Conservation (phyloP, 2,888 invertebrate species). For the Cremastinae sp. region DNA sequence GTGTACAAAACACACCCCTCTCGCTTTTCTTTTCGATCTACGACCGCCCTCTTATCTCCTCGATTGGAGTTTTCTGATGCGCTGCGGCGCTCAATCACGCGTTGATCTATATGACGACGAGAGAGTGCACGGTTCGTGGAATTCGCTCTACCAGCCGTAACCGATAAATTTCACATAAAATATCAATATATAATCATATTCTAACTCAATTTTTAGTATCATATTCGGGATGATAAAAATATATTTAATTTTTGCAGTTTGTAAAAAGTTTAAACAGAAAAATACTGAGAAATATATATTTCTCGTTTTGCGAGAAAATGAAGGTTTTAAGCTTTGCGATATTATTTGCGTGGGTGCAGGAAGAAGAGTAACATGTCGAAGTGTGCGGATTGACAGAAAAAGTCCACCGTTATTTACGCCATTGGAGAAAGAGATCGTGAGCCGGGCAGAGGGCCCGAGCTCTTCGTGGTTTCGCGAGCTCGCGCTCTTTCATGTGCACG, state of each 20-base stretch:
- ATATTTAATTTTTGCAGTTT: too few relatives aligned
- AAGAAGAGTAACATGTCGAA: not conserved
- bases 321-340: too few relatives aligned
- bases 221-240: too few relatives aligned
- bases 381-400: constrained; percentile 36
- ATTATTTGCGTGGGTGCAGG: not conserved
- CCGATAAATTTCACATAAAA: constrained; percentile 24
- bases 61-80: constrained; percentile 17
- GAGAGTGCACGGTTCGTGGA: constrained; percentile 9
- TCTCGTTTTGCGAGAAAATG: too few relatives aligned
- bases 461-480: constrained; percentile 57
- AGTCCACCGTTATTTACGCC: constrained; percentile 68
- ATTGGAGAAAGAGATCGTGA: constrained; percentile 69
- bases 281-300: too few relatives aligned
- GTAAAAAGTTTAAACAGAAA: too few relatives aligned
- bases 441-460: constrained; percentile 69
- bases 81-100: constrained; percentile 31
- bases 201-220: too few relatives aligned
- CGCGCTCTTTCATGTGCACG: constrained; percentile 22
- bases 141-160: constrained; percentile 23
- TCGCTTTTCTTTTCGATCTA: too few relatives aligned
- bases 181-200: too few relatives aligned
- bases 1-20: constrained; percentile 38
- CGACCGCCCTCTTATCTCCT: not conserved
- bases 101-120: constrained; percentile 46